phyloP scores from a whole-genome alignment of 2,888 invertebrate species.

The Orthosia cruda region DNA sequence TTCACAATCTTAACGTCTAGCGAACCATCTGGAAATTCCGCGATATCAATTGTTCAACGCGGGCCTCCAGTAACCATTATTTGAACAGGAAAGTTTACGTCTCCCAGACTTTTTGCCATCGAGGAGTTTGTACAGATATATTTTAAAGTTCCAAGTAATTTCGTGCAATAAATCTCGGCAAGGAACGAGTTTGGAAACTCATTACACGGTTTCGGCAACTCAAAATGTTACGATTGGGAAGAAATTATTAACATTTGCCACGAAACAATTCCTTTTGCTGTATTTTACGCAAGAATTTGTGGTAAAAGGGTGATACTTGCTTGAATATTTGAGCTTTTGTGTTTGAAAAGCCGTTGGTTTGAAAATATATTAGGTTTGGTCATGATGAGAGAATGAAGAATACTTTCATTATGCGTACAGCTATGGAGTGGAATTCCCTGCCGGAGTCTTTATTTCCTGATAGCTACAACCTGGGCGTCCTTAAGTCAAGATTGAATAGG shows the following conservation, averaged over 20 bases:
- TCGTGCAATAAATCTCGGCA: slow-evolving; percentile 63
- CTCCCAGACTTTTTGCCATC: slow-evolving; percentile 46
- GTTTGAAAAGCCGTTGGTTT: background rate
- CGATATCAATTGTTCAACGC: background rate
- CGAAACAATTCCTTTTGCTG: slow-evolving; percentile 62
- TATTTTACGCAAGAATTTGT: slow-evolving; percentile 37
- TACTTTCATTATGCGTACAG: no score
- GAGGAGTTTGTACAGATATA: slow-evolving; percentile 63
- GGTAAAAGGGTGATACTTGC: slow-evolving; percentile 18
- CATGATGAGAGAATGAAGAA: no score
- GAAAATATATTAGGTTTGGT: no score
- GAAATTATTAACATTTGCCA: slow-evolving; percentile 68
- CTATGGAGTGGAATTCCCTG: no score
- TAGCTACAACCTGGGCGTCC: no score
- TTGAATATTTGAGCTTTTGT: slow-evolving; percentile 6
- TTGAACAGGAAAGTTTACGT: slow-evolving; percentile 52
- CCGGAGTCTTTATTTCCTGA: no score
- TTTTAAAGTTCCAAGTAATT: slow-evolving; percentile 66
- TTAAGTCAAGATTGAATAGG: no score
- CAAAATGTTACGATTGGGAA: slow-evolving; percentile 68
- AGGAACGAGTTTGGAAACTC: slow-evolving; percentile 72
- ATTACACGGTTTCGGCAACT: slow-evolving; percentile 69
- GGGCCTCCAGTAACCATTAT: slow-evolving; percentile 28
- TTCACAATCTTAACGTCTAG: background rate
- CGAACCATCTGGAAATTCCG: background rate